A percentile compares a stretch with the other conserved stretches of the same genome.
phyloP scores from a whole-genome alignment of 1,140 invertebrate genomes.

The Holcopasites calliopsidis region DNA sequence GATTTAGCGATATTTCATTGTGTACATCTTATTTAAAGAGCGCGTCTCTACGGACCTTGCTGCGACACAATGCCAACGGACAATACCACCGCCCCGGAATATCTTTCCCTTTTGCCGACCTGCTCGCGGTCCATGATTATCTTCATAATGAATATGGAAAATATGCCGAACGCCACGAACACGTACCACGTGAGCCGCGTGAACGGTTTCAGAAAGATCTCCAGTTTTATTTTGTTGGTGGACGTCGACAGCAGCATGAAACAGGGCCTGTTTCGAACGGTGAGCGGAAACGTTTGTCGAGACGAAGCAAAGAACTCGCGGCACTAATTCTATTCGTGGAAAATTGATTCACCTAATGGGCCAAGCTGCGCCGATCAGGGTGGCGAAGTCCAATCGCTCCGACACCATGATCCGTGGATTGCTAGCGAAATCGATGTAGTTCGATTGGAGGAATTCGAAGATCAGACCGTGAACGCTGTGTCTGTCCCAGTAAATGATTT shows the following conservation, averaged over 20 bases:
- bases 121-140: slow-evolving; percentile 57
- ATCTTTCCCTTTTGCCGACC: slow-evolving; percentile 30
- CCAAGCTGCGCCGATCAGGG: slow-evolving; percentile 56
- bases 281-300: too few species aligned
- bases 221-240: slow-evolving; percentile 55
- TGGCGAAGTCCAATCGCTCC: slow-evolving; percentile 51
- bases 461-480: slow-evolving; percentile 57
- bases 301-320: too few species aligned
- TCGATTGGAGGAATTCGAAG: slow-evolving; percentile 50
- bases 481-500: slow-evolving; percentile 59
- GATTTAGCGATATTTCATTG: background rate
- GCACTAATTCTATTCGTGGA: too few species aligned
- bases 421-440: slow-evolving; percentile 59
- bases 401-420: slow-evolving; percentile 60
- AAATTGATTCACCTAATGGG: slow-evolving; percentile 51
- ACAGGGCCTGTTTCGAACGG: slow-evolving; percentile 67
- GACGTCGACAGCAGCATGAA: slow-evolving; percentile 64
- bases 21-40: background rate
- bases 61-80: slow-evolving; percentile 63
- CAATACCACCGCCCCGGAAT: slow-evolving; percentile 47
- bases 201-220: slow-evolving; percentile 64
- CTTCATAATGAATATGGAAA: slow-evolving; percentile 52
- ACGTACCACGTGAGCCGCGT: slow-evolving; percentile 55
- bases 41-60: slow-evolving; percentile 54
- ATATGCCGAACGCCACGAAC: slow-evolving; percentile 23